Conservation (phyloP, 2,797 vertebrate genomes). For the Phoeniculus purpureus region DNA sequence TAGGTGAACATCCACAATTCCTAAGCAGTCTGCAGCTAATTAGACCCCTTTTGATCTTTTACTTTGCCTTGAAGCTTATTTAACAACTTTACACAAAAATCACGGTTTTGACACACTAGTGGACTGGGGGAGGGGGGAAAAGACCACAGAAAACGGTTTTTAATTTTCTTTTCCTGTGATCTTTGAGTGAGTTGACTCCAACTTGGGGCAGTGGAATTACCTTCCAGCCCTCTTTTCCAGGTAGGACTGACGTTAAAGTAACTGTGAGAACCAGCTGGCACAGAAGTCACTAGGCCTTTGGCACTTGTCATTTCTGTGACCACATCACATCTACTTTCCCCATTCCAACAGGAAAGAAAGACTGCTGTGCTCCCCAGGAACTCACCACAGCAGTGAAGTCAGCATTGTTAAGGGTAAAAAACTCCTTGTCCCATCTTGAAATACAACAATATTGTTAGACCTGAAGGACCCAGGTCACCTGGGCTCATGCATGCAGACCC, state of each 20-base stretch:
- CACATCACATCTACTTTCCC: background rate
- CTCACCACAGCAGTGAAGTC: background rate
- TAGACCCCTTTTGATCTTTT: conserved; percentile 75
- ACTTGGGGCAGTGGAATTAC: background rate
- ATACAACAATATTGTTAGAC: background rate
- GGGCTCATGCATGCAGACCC: background rate
- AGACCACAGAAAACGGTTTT: background rate
- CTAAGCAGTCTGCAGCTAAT: conserved; percentile 72
- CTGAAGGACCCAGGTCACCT: fast-evolving
- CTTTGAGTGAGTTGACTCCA: background rate
- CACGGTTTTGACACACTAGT: conserved; percentile 42
- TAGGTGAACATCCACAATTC: conserved; percentile 74
- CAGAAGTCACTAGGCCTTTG: background rate
- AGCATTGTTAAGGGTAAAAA: background rate
- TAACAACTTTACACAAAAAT: conserved; percentile 71
- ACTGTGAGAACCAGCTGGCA: background rate
- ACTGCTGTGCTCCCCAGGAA: background rate
- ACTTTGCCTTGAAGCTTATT: conserved; percentile 75
- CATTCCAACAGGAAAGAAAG: background rate
- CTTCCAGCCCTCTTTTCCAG: background rate
- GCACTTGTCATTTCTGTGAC: background rate
- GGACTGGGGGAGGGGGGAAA: background rate
- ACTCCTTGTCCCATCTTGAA: background rate
- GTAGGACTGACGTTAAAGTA: background rate
- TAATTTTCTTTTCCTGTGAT: background rate